Base-by-base conservation (phyloP, 2,888 invertebrate species). In the Scaptomyza caliginosa region DNA sequence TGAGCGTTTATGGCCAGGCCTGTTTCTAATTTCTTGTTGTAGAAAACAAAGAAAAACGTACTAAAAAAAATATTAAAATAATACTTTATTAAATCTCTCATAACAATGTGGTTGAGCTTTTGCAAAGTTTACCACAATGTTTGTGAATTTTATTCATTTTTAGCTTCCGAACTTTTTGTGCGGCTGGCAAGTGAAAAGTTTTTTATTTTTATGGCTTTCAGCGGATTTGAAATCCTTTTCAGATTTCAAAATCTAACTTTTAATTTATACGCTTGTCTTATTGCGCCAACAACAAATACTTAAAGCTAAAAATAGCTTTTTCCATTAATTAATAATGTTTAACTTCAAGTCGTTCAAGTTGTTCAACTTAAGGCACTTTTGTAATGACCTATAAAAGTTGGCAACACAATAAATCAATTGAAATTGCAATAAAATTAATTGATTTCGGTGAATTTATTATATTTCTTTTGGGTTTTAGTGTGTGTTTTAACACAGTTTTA, bases 181-280 rank as follows among this genome's bases (percentile, higher is more conserved):
- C n/a, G 21, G 34, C 5, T 23, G 28, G 36, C 42, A 28, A 36
- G 17, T 28, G 6, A 58, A 58, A 58, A 43, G 26, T 58, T 45
- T 46, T 46, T 39, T 36, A 26, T 58, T 45, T 46, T 46, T 39
- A 38, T 59, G 60, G 30, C 46, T 30, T 39, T 59, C n/a, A 30
- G 16, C 23, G 23, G 23, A 59, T 36, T 28, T 46, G 38, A 46
- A 59, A 36, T 43, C 19, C 43, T 32, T 23, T 57, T 40, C 26
- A 32, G 54, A 56, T 26, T 32, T 26, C n/a, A 13, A 19, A 55
- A 58, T 13, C 34, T 17, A 36, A 58, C 36, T 23, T 13, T 26
- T 28, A 43, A 36, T 58, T 36, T 36, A 17, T 10, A 26, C 24
- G 17, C 32, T 11, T 36, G 10, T 8, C 7, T 10, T 11, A 23